A percentile compares a stretch with the other conserved stretches of the same genome.
These are phyloP conservation scores for Aurelia sp. DNA, from an alignment of 30 jellyfish, hydroid and myxozoan species.

Conservation along the genomic window DNA sequence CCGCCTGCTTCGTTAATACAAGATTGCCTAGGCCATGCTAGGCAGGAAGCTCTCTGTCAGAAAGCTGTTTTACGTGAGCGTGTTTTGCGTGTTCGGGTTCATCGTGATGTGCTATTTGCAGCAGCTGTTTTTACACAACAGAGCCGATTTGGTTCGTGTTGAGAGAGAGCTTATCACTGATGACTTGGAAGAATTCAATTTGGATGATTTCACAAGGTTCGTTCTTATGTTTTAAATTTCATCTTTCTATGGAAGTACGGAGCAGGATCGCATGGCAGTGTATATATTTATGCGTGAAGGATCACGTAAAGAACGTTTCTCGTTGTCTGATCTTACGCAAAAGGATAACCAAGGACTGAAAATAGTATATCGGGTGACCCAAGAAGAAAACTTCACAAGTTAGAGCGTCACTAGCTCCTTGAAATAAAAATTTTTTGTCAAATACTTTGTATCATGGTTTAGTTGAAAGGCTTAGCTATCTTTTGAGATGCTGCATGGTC, in stretches of 20 bases:
- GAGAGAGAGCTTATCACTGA: constrained; percentile 52
- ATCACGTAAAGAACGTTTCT: no score
- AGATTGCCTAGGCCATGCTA: constrained; percentile 81
- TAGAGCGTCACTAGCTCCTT: no score
- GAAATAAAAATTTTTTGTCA: no score
- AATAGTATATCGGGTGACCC: no score
- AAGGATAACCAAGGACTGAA: no score
- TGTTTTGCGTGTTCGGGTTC: constrained; percentile 37
- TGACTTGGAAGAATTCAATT: constrained; percentile 49
- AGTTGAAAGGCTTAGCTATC: no score
- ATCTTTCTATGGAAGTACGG: not conserved
- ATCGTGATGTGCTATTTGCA: constrained; percentile 48
- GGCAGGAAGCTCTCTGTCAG: constrained; percentile 79
- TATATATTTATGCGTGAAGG: no score
- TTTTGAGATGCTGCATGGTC: no score
- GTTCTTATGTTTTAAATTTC: not conserved
- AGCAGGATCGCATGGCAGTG: no score
- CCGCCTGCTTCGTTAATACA: not conserved
- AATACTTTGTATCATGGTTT: no score
- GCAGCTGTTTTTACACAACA: constrained; percentile 11
- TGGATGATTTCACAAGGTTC: constrained; percentile 58
- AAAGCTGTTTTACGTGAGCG: constrained; percentile 40
- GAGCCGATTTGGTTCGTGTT: constrained; percentile 26
- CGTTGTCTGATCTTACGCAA: no score
- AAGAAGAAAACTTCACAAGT: no score